A percentile compares a stretch with the other conserved stretches of the same genome.
These are phyloP conservation scores for Chelmon rostratus DNA, from an alignment of 2,797 vertebrate species.

Conservation along the genomic window DNA sequence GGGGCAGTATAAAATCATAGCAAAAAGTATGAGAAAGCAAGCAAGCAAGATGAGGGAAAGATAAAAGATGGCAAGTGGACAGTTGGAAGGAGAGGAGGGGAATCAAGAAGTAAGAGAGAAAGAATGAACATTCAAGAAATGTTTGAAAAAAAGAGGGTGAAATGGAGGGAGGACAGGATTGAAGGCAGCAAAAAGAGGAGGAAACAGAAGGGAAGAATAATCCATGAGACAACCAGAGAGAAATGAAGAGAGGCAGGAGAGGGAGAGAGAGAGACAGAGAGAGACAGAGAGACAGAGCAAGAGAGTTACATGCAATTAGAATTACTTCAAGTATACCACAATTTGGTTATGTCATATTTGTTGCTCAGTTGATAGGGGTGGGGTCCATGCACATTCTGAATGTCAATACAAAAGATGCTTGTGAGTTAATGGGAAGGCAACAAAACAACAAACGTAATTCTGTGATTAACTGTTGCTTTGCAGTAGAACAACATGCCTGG, in stretches of 20 bases:
- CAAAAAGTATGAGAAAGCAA: constrained; percentile 63
- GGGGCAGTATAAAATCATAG: constrained; percentile 70
- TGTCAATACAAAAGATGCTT: constrained; percentile 67
- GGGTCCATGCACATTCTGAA: constrained; percentile 80
- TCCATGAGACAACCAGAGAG: constrained; percentile 55
- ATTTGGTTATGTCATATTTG: constrained; percentile 83
- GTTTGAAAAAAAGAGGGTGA: neutral
- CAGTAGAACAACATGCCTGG: constrained; percentile 72
- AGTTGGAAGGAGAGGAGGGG: neutral
- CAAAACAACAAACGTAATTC: constrained; percentile 62
- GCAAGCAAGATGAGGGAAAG: constrained; percentile 51
- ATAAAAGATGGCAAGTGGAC: constrained; percentile 56
- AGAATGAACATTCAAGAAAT: constrained; percentile 15
- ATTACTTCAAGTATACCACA: constrained; percentile 88
- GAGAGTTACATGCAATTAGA: constrained; percentile 97
- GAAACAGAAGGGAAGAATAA: constrained; percentile 48
- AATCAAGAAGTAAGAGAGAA: constrained; percentile 46
- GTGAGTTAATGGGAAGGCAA: constrained; percentile 70
- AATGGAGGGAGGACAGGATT: constrained; percentile 19
- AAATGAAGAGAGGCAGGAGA: constrained; percentile 31
- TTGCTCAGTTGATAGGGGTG: constrained; percentile 67
- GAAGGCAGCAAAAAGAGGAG: constrained; percentile 19
- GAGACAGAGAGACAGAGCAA: constrained; percentile 84
- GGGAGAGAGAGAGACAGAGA: constrained; percentile 59
- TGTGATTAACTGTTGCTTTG: constrained; percentile 68